These are phyloP conservation scores for Cephus sareptanus DNA, from an alignment of 2,888 invertebrate genomes.

Conservation along the genomic window DNA sequence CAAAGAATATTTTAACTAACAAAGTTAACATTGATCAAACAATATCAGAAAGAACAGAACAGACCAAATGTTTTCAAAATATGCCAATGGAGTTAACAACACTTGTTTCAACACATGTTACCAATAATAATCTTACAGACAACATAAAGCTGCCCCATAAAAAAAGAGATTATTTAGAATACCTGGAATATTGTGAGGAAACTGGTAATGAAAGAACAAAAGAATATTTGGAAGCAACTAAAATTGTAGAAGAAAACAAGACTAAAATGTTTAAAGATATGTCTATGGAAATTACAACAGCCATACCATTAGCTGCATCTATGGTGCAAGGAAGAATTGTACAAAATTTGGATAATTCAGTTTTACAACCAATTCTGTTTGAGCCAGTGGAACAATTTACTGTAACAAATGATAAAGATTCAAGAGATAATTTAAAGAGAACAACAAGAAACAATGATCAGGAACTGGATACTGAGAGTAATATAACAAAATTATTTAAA, in stretches of 20 bases:
- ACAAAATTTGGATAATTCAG: neutral
- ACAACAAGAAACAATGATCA: neutral
- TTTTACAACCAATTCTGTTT: neutral
- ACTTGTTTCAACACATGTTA: slow-evolving; percentile 3
- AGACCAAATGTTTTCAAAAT: slow-evolving; percentile 2
- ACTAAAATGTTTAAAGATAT: slow-evolving; percentile 19
- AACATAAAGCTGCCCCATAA: neutral
- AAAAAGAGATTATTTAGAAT: neutral
- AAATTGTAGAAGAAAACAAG: neutral
- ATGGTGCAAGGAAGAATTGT: neutral
- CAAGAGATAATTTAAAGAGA: neutral
- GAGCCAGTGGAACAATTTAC: slow-evolving; percentile 1
- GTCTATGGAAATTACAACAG: slow-evolving; percentile 22
- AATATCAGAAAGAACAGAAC: neutral
- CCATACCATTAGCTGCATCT: neutral
- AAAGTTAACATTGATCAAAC: neutral
- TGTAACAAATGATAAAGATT: neutral
- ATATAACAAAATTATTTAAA: slow-evolving; percentile 2
- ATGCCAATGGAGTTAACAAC: slow-evolving; percentile 30
- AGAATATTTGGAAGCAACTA: slow-evolving; percentile 8
- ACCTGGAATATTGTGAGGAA: neutral
- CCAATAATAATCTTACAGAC: neutral
- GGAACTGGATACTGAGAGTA: neutral
- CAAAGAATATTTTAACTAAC: neutral
- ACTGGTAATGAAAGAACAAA: neutral